These are phyloP conservation scores for Dicentrarchus labrax DNA, from an alignment of 2,113 vertebrate genomes.

Conservation along the genomic window DNA sequence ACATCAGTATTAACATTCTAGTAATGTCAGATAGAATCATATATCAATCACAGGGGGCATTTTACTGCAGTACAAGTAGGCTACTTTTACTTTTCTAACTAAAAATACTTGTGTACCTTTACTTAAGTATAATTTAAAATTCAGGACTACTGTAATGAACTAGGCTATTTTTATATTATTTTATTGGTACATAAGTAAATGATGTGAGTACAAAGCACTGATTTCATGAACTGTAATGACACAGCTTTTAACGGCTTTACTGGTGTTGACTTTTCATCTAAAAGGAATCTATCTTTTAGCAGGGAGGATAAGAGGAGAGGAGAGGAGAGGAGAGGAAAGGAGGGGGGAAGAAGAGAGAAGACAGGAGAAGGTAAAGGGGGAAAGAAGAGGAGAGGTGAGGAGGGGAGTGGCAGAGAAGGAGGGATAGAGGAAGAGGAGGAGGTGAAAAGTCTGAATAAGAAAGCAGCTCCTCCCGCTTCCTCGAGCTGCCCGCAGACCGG, in stretches of 20 bases:
- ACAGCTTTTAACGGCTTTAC: slow-evolving; percentile 38
- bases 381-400: slow-evolving; percentile 1
- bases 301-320: slow-evolving; percentile 22
- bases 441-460: slow-evolving; percentile 34
- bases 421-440: not conserved
- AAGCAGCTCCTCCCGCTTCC: slow-evolving; percentile 64
- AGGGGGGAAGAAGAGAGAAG: not conserved
- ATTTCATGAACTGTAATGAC: not conserved
- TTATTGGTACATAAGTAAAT: not conserved
- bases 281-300: slow-evolving; percentile 63
- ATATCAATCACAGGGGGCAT: not conserved
- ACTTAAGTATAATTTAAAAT: not conserved
- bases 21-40: not conserved
- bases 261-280: slow-evolving; percentile 75
- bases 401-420: too few species aligned
- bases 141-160: not conserved
- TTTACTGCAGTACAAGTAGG: not conserved
- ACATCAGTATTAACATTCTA: too few species aligned
- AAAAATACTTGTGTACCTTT: not conserved
- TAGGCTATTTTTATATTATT: not conserved
- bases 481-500: slow-evolving; percentile 48
- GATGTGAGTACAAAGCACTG: not conserved
- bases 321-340: not conserved
- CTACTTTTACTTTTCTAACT: not conserved
- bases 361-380: not conserved